These are phyloP conservation scores for Aporophyla lueneburgensis DNA, from an alignment of 2,888 invertebrate genomes.

Conservation along the genomic window DNA sequence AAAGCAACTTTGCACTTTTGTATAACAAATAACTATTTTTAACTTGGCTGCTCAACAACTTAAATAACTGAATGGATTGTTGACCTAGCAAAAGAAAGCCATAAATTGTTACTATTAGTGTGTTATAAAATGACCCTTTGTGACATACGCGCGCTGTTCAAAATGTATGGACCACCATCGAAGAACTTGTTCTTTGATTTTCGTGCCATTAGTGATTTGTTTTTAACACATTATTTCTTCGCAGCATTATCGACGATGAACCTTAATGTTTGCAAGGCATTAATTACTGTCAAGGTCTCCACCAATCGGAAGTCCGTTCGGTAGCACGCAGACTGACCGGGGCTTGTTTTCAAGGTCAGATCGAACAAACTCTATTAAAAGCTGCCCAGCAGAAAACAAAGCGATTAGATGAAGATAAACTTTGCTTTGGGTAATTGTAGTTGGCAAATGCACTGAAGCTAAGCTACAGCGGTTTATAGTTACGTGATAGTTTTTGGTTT, in stretches of 20 bases:
- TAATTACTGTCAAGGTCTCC: constrained; percentile 10
- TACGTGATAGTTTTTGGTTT: too few relatives aligned
- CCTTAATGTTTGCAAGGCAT: background rate
- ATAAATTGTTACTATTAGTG: too few relatives aligned
- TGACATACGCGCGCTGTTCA: too few relatives aligned
- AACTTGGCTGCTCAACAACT: too few relatives aligned
- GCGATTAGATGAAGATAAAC: background rate
- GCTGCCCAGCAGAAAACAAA: constrained; percentile 7
- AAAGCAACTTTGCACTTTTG: too few relatives aligned
- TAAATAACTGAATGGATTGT: too few relatives aligned
- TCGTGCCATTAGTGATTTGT: background rate
- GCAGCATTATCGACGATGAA: background rate
- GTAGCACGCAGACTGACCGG: constrained; percentile 8
- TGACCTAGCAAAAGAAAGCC: too few relatives aligned
- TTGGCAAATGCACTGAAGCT: too few relatives aligned
- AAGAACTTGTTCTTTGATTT: too few relatives aligned
- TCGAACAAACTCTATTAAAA: constrained; percentile 20
- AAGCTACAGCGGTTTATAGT: too few relatives aligned
- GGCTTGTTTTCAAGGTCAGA: constrained; percentile 20
- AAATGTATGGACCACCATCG: background rate
- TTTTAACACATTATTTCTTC: background rate
- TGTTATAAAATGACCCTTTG: too few relatives aligned
- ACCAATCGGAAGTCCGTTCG: background rate
- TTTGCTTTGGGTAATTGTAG: background rate
- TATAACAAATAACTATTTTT: too few relatives aligned